Base-by-base conservation (phyloP, 2,113 vertebrate genomes). In the Marmota flaviventris region DNA sequence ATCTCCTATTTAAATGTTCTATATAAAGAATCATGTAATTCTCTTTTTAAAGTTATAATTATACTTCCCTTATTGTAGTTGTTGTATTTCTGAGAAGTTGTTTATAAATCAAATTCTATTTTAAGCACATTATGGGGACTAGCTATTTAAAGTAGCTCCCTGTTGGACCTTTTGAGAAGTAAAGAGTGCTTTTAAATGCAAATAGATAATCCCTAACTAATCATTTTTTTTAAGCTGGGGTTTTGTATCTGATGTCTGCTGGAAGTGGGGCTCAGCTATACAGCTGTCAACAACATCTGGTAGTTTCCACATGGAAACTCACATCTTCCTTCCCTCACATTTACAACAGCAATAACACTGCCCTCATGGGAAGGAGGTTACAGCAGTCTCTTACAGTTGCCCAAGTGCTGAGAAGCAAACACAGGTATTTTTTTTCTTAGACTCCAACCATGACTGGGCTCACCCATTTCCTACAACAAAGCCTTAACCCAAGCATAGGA, bases 41-140 rank as follows among this genome's bases (percentile, higher is more conserved):
- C 58, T 51, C 16, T 91, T 93, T 85, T 88, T 78, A 85, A 95
- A 95, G 78, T 94, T 93, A 63, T 87, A 89, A 93, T 84, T 87
- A 95, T 20, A 77, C 24, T 93, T 93, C 70, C 17, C 4, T 93
- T 90, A 77, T 56, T 85, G 27, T 56, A 72, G 51, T 51, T 85
- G 20, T 78, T 73, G 25, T 92, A 51, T 93, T 96, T 95, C 78
- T 75, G 12, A 90, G 93, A 65, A 92, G 39, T 84, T 91, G 48
- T 83, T 93, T 91, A 69, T 87, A 90, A 94, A 73, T 92, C 45
- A 92, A 73, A 79, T 85, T 88, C 96, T 93, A 97, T 91, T 96
- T 97, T 96, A 96, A 97, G 51, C 58, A 83, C n/a, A 86, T 91
- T 94, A 95, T 92, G 39, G 63, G 65, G 87, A 73, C 3, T 42